Conservation (phyloP, 1,140 invertebrate genomes). For the Drosophila eugracilis region DNA sequence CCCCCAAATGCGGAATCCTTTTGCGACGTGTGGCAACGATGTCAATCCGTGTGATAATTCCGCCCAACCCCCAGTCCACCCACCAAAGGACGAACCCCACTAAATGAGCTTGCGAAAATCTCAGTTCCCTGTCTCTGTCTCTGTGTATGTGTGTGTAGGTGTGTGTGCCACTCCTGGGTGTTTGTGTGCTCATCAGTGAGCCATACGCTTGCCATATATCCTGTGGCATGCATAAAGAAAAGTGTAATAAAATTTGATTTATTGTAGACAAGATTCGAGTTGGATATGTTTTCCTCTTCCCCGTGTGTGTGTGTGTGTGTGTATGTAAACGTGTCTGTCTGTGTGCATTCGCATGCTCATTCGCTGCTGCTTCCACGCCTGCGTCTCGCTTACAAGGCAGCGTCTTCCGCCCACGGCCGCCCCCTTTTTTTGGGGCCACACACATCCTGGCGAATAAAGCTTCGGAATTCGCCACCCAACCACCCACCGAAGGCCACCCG, state of each 20-base stretch:
- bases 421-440: slow-evolving; percentile 18
- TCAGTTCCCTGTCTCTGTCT: slow-evolving; percentile 18
- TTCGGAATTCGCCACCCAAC: slow-evolving; percentile 54
- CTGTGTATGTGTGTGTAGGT: no score
- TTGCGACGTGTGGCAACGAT: slow-evolving; percentile 4
- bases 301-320: slow-evolving; percentile 10
- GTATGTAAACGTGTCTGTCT: slow-evolving; percentile 11
- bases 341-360: slow-evolving; percentile 70
- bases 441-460: slow-evolving; percentile 73
- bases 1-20: not conserved
- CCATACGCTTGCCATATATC: slow-evolving; percentile 82
- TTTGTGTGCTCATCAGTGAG: slow-evolving; percentile 75
- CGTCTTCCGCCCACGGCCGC: slow-evolving; percentile 36
- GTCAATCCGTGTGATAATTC: slow-evolving; percentile 44
- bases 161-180: slow-evolving; percentile 31
- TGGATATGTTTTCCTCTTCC: slow-evolving; percentile 69
- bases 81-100: slow-evolving; percentile 23
- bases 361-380: slow-evolving; percentile 77
- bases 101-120: slow-evolving; percentile 47
- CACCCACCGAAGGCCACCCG: slow-evolving; percentile 29
- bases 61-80: slow-evolving; percentile 1
- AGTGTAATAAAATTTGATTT: slow-evolving; percentile 85
- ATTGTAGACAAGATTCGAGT: slow-evolving; percentile 84
- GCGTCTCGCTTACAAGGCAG: slow-evolving; percentile 51
- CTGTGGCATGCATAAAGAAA: slow-evolving; percentile 84